These are phyloP conservation scores for Hippocampus barbouri DNA, from an alignment of 2,113 vertebrate genomes.

Conservation along the genomic window DNA sequence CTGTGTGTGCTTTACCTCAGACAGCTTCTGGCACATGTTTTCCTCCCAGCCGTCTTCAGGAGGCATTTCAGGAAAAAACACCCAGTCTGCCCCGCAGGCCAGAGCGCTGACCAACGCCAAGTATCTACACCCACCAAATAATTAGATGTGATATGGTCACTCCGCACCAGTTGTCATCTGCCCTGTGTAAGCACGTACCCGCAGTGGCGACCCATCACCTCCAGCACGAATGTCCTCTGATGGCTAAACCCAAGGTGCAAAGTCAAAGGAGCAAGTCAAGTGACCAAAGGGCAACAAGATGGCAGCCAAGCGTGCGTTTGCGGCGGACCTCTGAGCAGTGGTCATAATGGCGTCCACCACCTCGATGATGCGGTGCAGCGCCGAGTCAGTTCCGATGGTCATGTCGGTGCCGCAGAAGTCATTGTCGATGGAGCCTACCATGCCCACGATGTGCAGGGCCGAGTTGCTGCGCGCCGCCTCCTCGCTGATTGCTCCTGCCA, in stretches of 20 bases:
- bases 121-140: conserved; percentile 71
- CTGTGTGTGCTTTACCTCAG: conserved; percentile 45
- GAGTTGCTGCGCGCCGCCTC: conserved; percentile 71
- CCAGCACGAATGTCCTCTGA: conserved; percentile 79
- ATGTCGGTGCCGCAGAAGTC: conserved; percentile 99
- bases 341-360: conserved; percentile 98
- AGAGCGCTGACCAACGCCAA: conserved; percentile 91
- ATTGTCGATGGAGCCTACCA: conserved; percentile 98
- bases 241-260: conserved; percentile 54
- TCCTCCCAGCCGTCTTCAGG: conserved; percentile 95
- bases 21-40: conserved; percentile 84
- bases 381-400: conserved; percentile 97
- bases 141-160: background rate
- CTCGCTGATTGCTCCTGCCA: conserved; percentile 79
- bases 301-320: background rate
- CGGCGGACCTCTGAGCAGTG: conserved; percentile 88
- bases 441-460: conserved; percentile 91
- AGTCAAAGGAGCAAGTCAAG: background rate
- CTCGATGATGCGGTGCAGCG: conserved; percentile 95
- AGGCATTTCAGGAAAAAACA: conserved; percentile 93
- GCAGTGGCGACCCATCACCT: conserved; percentile 94
- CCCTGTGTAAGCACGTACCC: conserved; percentile 68
- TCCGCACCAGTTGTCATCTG: too few relatives aligned
- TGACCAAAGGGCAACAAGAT: background rate
- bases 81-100: conserved; percentile 95